Evolutionary conservation across 2,797 vertebrate species (phyloP).

Genomic region (Anabas testudineus): DNA sequence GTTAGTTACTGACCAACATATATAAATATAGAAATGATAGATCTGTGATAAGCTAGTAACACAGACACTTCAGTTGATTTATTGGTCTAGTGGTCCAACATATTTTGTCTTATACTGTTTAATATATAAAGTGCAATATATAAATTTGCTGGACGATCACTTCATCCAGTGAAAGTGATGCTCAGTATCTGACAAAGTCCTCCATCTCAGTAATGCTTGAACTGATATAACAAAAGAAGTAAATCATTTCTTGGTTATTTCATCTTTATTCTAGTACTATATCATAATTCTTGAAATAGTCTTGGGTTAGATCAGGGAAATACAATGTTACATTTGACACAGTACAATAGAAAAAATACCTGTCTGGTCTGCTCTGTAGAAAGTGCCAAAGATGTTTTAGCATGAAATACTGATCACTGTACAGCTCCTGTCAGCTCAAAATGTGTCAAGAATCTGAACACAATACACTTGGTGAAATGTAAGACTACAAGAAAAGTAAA

Average conservation of each 20-base stretch:
- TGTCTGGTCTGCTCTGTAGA: constrained; percentile 63
- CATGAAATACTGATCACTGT: constrained; percentile 60
- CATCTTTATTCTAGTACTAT: constrained; percentile 77
- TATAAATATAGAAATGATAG: too few species aligned
- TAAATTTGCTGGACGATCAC: too few species aligned
- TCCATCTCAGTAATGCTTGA: too few species aligned
- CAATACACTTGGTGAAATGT: constrained; percentile 55
- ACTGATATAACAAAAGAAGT: constrained; percentile 26
- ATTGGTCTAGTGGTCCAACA: too few species aligned
- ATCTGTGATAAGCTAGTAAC: too few species aligned
- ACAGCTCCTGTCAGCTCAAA: constrained; percentile 53
- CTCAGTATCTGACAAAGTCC: background rate
- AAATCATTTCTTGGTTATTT: constrained; percentile 44
- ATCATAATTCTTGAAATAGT: constrained; percentile 70
- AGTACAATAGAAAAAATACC: constrained; percentile 68
- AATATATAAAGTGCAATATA: too few species aligned
- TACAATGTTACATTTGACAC: constrained; percentile 72
- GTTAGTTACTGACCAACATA: too few species aligned
- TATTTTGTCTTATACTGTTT: too few species aligned
- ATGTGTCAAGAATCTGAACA: constrained; percentile 54
- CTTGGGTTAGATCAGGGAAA: constrained; percentile 74
- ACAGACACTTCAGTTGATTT: too few species aligned
- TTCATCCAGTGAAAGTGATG: too few species aligned
- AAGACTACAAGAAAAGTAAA: constrained; percentile 50
- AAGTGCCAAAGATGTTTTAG: constrained; percentile 60